phyloP scores from a whole-genome alignment of 2,797 vertebrate genomes.

The Chaetodon trifasciatus region DNA sequence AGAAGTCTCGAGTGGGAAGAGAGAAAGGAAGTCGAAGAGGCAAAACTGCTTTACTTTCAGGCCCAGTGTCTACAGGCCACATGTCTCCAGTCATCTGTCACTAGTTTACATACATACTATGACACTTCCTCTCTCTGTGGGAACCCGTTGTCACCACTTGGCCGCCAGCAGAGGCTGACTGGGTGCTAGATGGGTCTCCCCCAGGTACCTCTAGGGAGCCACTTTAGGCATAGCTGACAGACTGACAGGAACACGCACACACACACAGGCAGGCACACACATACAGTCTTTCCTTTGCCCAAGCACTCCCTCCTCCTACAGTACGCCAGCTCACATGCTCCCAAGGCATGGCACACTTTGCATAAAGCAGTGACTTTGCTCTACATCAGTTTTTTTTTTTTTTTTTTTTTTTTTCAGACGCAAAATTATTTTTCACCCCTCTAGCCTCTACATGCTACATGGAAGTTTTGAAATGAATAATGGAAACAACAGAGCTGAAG shows the following conservation, averaged over 20 bases:
- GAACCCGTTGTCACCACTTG: conserved; percentile 86
- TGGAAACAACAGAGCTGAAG: conserved; percentile 85
- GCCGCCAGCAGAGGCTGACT: conserved; percentile 85
- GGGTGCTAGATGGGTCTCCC: conserved; percentile 86
- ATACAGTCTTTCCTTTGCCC: conserved; percentile 49
- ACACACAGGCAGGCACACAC: conserved; percentile 55
- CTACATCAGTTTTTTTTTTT: conserved; percentile 75
- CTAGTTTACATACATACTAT: conserved; percentile 87
- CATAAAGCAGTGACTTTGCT: conserved; percentile 86
- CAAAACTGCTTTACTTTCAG: conserved; percentile 83
- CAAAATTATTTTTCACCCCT: conserved; percentile 85
- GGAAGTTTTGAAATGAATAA: conserved; percentile 88
- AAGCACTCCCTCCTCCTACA: conserved; percentile 74
- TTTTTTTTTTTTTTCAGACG: conserved; percentile 71
- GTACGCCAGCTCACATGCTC: conserved; percentile 78
- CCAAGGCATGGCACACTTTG: conserved; percentile 83
- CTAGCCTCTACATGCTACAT: conserved; percentile 82
- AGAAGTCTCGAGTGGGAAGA: conserved; percentile 74
- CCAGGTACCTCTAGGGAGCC: conserved; percentile 88
- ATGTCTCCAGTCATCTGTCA: conserved; percentile 90
- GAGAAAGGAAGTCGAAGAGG: conserved; percentile 69
- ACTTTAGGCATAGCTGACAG: conserved; percentile 87
- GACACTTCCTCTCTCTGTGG: conserved; percentile 88
- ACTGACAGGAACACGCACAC: conserved; percentile 82
- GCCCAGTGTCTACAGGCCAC: conserved; percentile 83